These are phyloP conservation scores for Lypha dubia DNA, from an alignment of 2,888 invertebrate genomes.

Conservation along the genomic window DNA sequence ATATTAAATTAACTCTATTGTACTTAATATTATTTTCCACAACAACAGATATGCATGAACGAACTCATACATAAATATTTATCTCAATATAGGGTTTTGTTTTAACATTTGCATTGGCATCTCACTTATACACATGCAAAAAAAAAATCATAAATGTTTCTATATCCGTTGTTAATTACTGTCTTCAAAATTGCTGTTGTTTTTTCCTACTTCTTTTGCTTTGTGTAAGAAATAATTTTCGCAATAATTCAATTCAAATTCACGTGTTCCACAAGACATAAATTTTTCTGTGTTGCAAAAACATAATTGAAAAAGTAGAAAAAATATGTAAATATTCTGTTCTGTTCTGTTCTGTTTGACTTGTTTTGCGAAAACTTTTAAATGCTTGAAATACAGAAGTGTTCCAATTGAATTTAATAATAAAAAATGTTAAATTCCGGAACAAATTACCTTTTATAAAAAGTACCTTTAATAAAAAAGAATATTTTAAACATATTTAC, in stretches of 20 bases:
- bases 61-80: background rate
- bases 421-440: background rate
- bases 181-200: slow-evolving; percentile 11
- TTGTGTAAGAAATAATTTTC: slow-evolving; percentile 1
- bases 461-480: background rate
- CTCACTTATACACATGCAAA: background rate
- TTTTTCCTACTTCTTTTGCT: background rate
- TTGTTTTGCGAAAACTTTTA: slow-evolving; percentile 2
- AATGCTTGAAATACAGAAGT: background rate
- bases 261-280: slow-evolving; percentile 44
- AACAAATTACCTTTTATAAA: background rate
- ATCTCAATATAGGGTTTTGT: background rate
- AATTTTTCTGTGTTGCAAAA: background rate
- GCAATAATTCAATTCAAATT: slow-evolving; percentile 34
- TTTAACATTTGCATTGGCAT: background rate
- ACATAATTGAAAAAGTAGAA: background rate
- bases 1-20: background rate
- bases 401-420: background rate
- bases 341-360: background rate
- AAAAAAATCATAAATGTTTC: background rate
- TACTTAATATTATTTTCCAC: background rate
- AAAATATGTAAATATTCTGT: background rate
- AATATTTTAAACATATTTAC: background rate
- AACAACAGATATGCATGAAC: background rate
- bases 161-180: slow-evolving; percentile 62